Evolutionary conservation across 2,113 vertebrate species (phyloP).

Genomic region (Periophthalmodon schlosseri): DNA sequence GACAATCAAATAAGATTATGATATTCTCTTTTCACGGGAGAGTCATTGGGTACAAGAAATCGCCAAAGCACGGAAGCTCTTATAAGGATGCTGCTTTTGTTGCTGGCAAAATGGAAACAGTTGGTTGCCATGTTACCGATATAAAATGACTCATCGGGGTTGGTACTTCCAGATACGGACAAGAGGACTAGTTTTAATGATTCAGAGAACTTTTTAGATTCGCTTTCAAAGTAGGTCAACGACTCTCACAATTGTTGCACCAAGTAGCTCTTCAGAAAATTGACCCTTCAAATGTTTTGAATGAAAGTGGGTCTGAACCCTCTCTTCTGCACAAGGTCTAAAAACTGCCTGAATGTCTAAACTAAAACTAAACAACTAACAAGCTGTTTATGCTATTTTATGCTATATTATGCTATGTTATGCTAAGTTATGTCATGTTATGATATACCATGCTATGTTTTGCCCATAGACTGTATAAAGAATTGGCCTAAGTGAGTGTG

Average conservation of each 20-base stretch:
- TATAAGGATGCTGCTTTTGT: background rate
- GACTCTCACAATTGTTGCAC: background rate
- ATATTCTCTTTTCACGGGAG: background rate
- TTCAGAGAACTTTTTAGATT: background rate
- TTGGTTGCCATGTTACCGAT: conserved; percentile 53
- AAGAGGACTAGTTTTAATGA: background rate
- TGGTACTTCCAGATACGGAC: background rate
- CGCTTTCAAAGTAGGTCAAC: background rate
- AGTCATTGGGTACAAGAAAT: background rate
- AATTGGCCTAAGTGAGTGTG: no score
- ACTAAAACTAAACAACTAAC: background rate
- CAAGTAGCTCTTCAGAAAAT: background rate
- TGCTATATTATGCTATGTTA: background rate
- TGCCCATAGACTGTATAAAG: no score
- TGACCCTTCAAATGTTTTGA: background rate
- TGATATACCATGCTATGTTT: background rate
- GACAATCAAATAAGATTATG: no score
- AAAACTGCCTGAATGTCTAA: background rate
- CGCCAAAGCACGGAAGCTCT: background rate
- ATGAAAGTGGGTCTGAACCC: background rate
- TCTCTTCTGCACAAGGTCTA: background rate
- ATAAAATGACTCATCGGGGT: conserved; percentile 39
- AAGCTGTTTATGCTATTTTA: background rate
- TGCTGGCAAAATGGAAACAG: background rate
- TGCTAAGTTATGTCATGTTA: background rate